Evolutionary conservation across 2,113 vertebrate species (phyloP).

Genomic region (Rhynchomys soricoides): DNA sequence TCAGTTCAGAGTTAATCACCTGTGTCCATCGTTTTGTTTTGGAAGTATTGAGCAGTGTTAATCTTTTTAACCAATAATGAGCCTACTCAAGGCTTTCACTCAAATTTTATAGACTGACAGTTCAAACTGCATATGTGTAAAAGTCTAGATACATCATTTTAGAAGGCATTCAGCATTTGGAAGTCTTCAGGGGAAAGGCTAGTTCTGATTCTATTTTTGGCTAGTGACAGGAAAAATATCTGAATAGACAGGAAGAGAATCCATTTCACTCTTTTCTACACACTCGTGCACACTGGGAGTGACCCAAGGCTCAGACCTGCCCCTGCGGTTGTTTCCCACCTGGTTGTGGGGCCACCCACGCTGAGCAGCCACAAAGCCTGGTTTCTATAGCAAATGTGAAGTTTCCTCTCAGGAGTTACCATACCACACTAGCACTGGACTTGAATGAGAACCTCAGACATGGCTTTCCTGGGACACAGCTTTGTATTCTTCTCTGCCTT

Average conservation of each 20-base stretch:
- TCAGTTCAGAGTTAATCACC: background rate
- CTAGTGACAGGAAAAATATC: background rate
- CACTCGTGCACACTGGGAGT: background rate
- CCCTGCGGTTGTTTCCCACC: background rate
- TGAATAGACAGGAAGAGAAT: constrained; percentile 11
- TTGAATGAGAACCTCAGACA: background rate
- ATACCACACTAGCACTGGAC: background rate
- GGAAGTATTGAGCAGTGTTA: constrained; percentile 36
- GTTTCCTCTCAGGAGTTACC: constrained; percentile 48
- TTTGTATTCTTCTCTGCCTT: constrained; percentile 50
- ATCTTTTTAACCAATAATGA: background rate
- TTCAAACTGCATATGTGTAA: background rate
- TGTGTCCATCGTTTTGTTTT: background rate
- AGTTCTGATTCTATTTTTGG: constrained; percentile 47
- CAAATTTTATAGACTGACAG: constrained; percentile 26
- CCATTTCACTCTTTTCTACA: constrained; percentile 41
- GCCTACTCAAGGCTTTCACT: background rate
- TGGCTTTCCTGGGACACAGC: constrained; percentile 52
- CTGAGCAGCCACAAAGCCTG: constrained; percentile 34
- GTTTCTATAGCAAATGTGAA: constrained; percentile 16
- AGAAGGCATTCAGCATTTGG: background rate
- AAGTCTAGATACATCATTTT: background rate
- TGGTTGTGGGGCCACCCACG: constrained; percentile 38
- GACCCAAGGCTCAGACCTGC: background rate
- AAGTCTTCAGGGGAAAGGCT: background rate